Percentiles rank a stretch among this genome's conserved stretches.
These are phyloP conservation scores for Morpho helenor DNA, from an alignment of 2,888 invertebrate species.

Conservation along the genomic window DNA sequence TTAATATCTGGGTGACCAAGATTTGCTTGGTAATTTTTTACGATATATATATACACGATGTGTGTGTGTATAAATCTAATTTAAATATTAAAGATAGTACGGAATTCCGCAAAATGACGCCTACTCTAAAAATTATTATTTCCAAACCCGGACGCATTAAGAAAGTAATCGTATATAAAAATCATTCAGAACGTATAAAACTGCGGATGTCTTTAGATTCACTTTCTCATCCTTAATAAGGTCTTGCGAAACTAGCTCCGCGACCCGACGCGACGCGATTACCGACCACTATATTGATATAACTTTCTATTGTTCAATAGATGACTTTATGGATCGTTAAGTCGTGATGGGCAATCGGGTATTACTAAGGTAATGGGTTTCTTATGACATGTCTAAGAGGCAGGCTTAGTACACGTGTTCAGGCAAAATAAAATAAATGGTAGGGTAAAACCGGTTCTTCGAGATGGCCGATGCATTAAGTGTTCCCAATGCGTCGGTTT, in stretches of 20 bases:
- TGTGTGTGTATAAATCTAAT: no score
- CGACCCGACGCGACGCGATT: constrained; percentile 25
- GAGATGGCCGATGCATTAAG: no score
- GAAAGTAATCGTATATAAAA: constrained; percentile 14
- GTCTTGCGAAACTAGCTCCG: constrained; percentile 50
- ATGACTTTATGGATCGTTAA: constrained; percentile 14
- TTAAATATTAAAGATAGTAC: no score
- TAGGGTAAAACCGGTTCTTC: no score
- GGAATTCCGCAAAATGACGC: no score
- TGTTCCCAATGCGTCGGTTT: no score
- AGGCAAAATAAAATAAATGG: no score
- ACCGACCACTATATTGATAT: constrained; percentile 28
- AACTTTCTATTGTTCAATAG: constrained; percentile 49
- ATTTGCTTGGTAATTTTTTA: no score
- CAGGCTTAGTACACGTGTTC: not conserved
- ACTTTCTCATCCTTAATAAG: constrained; percentile 67
- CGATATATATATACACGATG: no score
- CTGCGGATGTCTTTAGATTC: constrained; percentile 30
- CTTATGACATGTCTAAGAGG: not conserved
- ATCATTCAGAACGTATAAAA: constrained; percentile 25
- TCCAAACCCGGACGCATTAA: not conserved
- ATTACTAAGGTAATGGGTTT: constrained; percentile 5
- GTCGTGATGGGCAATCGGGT: not conserved
- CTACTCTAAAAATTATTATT: no score
- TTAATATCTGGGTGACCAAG: no score